A percentile compares a stretch with the other conserved stretches of the same genome.
phyloP scores from a whole-genome alignment of 2,113 vertebrate species.

The Callipepla californica region DNA sequence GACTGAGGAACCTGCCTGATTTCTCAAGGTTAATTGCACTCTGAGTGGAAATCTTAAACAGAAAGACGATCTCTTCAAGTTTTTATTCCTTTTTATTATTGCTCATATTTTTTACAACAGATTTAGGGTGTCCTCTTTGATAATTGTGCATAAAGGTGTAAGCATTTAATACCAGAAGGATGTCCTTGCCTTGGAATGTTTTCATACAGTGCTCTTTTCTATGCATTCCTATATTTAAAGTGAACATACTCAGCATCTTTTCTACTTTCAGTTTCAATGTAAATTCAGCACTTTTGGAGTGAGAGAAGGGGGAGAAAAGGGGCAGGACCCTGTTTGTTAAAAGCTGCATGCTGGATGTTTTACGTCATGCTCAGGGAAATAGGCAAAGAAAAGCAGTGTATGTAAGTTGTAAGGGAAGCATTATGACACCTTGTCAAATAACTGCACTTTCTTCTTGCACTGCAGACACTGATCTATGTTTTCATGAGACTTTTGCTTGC shows the following conservation, averaged over 20 bases:
- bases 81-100: not conserved
- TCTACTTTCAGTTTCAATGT: no score
- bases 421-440: not conserved
- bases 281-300: not conserved
- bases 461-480: not conserved
- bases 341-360: not conserved
- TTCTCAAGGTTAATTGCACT: not conserved
- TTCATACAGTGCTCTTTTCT: not conserved
- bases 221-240: rapidly evolving
- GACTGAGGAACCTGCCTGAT: not conserved
- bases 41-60: not conserved
- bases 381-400: not conserved
- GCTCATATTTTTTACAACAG: not conserved
- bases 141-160: not conserved
- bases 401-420: not conserved
- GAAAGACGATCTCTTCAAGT: not conserved
- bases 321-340: not conserved
- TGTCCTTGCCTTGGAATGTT: not conserved
- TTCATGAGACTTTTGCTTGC: not conserved
- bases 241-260: not conserved
- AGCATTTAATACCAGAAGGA: not conserved
- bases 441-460: not conserved
- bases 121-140: not conserved
- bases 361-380: not conserved
- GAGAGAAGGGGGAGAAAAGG: not conserved